phyloP scores from a whole-genome alignment of 2,113 vertebrate species.

The Hypocryptadius cinnamomeus region DNA sequence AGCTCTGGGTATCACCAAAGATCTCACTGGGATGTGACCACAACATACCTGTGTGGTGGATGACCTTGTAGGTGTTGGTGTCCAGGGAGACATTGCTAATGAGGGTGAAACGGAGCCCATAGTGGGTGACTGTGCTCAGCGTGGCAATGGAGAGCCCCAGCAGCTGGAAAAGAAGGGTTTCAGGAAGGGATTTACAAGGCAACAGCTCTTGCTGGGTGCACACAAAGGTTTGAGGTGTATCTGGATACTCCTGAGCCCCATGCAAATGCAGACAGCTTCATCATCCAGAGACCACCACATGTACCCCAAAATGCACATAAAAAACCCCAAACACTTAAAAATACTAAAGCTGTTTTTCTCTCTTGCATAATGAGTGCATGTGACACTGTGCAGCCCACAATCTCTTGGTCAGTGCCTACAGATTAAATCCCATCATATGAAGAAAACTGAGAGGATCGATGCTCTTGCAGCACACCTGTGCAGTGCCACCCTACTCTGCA shows the following conservation, averaged over 20 bases:
- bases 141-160: slow-evolving; percentile 43
- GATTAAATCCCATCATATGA: not conserved
- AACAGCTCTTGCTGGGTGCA: not conserved
- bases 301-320: not conserved
- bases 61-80: slow-evolving; percentile 15
- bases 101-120: slow-evolving; percentile 33
- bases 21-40: not conserved
- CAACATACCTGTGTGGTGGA: slow-evolving; percentile 25
- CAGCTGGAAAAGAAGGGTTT: slow-evolving; percentile 43
- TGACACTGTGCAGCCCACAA: not conserved
- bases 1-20: not conserved
- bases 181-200: not conserved
- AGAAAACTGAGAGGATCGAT: not conserved
- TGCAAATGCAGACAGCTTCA: not conserved
- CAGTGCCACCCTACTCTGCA: not conserved
- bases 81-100: slow-evolving; percentile 27
- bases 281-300: not conserved
- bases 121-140: slow-evolving; percentile 47
- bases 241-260: not conserved
- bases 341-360: not conserved
- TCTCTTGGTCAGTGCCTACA: not conserved
- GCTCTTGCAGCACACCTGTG: not conserved
- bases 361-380: not conserved
- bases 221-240: not conserved
- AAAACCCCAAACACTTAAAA: not conserved